A percentile compares a stretch with the other conserved stretches of the same genome.
Conservation (phyloP, 1,140 invertebrate genomes). For the Tetraneura akinire region DNA sequence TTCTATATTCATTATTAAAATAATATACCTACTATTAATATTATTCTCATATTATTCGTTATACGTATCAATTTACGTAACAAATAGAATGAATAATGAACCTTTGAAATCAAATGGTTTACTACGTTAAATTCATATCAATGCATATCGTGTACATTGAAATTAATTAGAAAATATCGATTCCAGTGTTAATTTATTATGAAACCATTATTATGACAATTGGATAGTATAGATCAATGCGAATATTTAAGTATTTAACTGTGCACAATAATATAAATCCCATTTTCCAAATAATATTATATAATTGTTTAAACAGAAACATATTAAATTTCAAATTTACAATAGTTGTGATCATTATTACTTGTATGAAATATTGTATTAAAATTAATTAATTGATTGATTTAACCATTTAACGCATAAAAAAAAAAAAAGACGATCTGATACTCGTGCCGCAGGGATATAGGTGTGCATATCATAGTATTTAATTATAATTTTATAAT, state of each 20-base stretch:
- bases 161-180: slow-evolving; percentile 9
- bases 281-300: background rate
- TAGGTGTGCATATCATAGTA: too few relatives aligned
- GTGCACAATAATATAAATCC: background rate
- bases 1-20: background rate
- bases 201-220: slow-evolving; percentile 16
- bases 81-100: background rate
- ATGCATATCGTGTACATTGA: background rate
- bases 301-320: background rate
- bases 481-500: too few relatives aligned
- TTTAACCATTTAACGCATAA: too few relatives aligned
- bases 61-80: background rate
- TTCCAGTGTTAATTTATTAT: background rate
- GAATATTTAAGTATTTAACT: background rate
- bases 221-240: background rate
- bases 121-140: background rate
- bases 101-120: background rate
- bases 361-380: too few relatives aligned
- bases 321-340: too few relatives aligned
- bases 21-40: too few relatives aligned
- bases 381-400: too few relatives aligned
- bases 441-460: too few relatives aligned
- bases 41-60: too few relatives aligned
- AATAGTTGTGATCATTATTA: too few relatives aligned
- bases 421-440: too few relatives aligned